phyloP scores from a whole-genome alignment of 2,113 vertebrate species.

The Pseudorectes ferrugineus region DNA sequence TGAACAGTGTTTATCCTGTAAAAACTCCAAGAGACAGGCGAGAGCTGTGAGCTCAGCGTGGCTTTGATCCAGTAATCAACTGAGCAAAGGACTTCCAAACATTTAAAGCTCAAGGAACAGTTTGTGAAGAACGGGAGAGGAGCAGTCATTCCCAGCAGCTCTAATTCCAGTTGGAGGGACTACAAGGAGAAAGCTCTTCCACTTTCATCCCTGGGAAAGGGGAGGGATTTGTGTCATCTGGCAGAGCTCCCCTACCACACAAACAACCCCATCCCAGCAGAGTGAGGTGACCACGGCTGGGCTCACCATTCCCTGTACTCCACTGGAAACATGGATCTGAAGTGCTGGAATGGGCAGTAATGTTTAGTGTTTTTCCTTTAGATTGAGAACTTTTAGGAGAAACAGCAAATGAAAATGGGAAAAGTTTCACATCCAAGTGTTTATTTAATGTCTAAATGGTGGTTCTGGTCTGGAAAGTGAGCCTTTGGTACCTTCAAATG shows the following conservation, averaged over 20 bases:
- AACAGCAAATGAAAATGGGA: neutral
- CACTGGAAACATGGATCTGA: neutral
- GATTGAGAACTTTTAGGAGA: neutral
- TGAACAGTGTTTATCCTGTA: neutral
- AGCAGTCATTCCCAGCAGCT: neutral
- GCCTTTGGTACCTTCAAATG: neutral
- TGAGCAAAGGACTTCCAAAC: neutral
- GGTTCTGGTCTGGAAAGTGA: neutral
- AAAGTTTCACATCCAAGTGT: neutral
- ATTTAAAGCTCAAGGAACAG: neutral
- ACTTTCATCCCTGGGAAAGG: neutral
- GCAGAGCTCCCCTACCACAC: neutral
- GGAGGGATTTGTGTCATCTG: neutral
- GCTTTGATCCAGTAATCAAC: neutral
- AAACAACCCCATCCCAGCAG: neutral
- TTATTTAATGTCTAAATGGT: neutral
- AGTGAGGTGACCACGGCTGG: no score
- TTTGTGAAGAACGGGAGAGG: neutral
- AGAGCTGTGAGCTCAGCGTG: neutral
- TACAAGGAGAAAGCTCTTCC: neutral
- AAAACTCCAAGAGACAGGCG: neutral
- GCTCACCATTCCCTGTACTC: fast-evolving
- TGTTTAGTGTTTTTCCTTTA: fast-evolving
- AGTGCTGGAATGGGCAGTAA: fast-evolving
- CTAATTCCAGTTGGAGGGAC: neutral